phyloP scores from a whole-genome alignment of 2,797 vertebrate genomes.

The Echiichthys vipera region DNA sequence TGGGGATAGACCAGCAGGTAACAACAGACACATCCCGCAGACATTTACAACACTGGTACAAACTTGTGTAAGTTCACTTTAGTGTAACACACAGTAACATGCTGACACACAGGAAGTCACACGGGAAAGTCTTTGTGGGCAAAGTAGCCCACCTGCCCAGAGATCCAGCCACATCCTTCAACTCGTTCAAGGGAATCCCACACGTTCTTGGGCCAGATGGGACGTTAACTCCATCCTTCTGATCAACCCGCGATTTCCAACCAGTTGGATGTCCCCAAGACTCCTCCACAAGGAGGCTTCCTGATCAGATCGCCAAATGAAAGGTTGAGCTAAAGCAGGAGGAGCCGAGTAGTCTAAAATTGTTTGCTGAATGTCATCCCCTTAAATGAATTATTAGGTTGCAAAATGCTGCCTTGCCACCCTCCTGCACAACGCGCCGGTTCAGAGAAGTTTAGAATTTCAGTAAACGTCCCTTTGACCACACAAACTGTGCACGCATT shows the following conservation, averaged over 20 bases:
- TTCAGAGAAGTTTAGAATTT: background rate
- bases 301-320: background rate
- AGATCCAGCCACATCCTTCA: background rate
- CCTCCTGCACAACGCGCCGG: background rate
- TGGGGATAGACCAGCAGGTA: conserved; percentile 97
- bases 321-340: background rate
- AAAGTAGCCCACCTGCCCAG: background rate
- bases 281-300: background rate
- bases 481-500: background rate
- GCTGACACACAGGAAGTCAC: background rate
- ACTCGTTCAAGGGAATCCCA: conserved; percentile 9
- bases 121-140: too few species aligned
- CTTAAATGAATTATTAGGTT: background rate
- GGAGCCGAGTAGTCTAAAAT: background rate
- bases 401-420: background rate
- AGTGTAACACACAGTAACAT: background rate
- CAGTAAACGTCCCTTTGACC: background rate
- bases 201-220: conserved; percentile 1
- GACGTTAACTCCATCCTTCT: conserved; percentile 11
- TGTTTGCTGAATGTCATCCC: background rate
- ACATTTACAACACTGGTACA: background rate
- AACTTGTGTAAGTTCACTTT: background rate
- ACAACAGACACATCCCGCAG: conserved; percentile 1
- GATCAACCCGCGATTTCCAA: conserved; percentile 7
- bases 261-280: conserved; percentile 7